Conservation (phyloP, 2,113 vertebrate genomes). For the Dasypus novemcinctus region DNA sequence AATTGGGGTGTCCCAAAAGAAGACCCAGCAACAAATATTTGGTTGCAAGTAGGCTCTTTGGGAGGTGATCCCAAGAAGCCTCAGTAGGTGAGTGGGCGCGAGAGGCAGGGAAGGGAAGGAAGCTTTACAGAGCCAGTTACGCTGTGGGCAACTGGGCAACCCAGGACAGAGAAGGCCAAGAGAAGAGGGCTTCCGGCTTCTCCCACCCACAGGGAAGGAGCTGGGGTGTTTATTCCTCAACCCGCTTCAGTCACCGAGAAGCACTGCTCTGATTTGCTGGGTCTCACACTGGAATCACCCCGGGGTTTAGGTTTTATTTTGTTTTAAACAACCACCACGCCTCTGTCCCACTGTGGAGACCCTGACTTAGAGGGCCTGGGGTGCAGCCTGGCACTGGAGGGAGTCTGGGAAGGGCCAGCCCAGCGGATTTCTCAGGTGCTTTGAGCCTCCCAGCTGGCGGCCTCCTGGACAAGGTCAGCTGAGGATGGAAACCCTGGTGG, state of each 20-base stretch:
- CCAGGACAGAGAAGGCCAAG: background rate
- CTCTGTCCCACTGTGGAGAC: background rate
- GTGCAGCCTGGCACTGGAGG: background rate
- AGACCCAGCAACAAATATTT: background rate
- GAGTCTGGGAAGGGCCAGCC: background rate
- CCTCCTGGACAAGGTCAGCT: conserved; percentile 40
- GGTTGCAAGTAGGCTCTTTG: background rate
- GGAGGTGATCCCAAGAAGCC: too few species aligned
- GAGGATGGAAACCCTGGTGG: conserved; percentile 57
- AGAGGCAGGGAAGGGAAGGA: background rate
- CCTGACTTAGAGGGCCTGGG: background rate
- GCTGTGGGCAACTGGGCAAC: background rate
- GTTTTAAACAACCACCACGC: background rate
- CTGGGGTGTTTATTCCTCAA: background rate
- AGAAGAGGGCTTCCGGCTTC: background rate
- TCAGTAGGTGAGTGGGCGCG: background rate
- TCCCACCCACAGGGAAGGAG: background rate
- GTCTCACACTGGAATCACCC: background rate
- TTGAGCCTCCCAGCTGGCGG: background rate
- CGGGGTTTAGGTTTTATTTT: background rate
- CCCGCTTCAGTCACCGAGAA: background rate
- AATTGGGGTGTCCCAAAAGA: background rate
- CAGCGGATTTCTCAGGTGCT: background rate
- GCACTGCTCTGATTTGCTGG: background rate
- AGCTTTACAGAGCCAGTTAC: background rate